A percentile compares a stretch with the other conserved stretches of the same genome.
Conservation (phyloP, 2,888 invertebrate species). For the Branchellion lobata region DNA sequence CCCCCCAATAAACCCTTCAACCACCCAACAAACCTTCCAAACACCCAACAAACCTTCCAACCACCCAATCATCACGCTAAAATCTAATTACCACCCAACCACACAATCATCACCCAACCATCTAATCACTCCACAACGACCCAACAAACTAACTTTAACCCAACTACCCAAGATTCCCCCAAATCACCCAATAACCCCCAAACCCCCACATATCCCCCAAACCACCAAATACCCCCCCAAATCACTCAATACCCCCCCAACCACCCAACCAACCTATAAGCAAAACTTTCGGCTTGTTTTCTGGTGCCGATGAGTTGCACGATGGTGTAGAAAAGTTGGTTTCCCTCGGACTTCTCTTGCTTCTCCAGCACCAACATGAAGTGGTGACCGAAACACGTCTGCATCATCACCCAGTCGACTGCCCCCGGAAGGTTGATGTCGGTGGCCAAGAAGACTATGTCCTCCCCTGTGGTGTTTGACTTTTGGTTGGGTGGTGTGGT, state of each 20-base stretch:
- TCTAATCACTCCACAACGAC: too few species aligned
- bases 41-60: too few species aligned
- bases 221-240: neutral
- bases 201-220: too few species aligned
- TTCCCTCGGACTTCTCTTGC: constrained; percentile 78
- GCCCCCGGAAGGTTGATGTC: constrained; percentile 99
- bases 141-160: too few species aligned
- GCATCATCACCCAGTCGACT: constrained; percentile 99
- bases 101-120: too few species aligned
- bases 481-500: neutral
- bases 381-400: constrained; percentile 97
- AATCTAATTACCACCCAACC: too few species aligned
- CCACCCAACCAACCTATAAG: constrained; percentile 72
- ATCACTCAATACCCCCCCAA: neutral
- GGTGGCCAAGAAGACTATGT: constrained; percentile 98
- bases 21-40: too few species aligned
- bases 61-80: too few species aligned
- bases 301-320: constrained; percentile 97
- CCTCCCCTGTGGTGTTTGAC: constrained; percentile 72
- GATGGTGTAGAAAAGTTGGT: constrained; percentile 74
- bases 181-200: too few species aligned
- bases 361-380: constrained; percentile 99
- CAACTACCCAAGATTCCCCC: too few species aligned
- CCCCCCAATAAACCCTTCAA: too few species aligned
- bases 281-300: constrained; percentile 98